A percentile compares a stretch with the other conserved stretches of the same genome.
These are phyloP conservation scores for Colistium nudipinnis DNA, from an alignment of 2,113 vertebrate genomes.

Conservation along the genomic window DNA sequence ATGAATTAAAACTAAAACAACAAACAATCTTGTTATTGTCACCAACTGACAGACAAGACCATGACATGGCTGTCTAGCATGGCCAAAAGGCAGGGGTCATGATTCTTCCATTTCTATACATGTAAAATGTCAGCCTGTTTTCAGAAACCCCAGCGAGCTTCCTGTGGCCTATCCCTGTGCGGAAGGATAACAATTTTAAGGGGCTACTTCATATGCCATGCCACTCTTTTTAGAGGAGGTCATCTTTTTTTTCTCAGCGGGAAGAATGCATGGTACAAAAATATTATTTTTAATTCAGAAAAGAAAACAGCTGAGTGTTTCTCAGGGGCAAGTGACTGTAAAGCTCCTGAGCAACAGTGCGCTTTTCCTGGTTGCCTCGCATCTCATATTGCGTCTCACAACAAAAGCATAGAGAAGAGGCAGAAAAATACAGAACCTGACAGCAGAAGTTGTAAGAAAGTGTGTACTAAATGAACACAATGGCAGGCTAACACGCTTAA, in stretches of 20 bases:
- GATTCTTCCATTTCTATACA: conserved; percentile 4
- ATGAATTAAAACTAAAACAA: too few relatives aligned
- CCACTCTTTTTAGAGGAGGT: neutral
- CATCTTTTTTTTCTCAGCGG: neutral
- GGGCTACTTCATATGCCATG: conserved; percentile 7
- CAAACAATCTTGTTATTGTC: too few relatives aligned
- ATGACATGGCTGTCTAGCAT: too few relatives aligned
- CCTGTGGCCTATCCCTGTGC: conserved; percentile 7
- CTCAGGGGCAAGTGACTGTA: neutral
- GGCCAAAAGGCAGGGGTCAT: too few relatives aligned
- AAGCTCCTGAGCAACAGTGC: neutral
- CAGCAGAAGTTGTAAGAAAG: too few relatives aligned
- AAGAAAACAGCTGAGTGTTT: neutral
- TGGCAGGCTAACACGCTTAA: too few relatives aligned
- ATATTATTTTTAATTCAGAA: neutral
- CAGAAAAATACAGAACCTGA: too few relatives aligned
- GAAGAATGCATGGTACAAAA: neutral
- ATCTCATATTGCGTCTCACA: neutral
- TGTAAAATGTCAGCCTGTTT: conserved; percentile 54
- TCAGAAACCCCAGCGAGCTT: conserved; percentile 10
- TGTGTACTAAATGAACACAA: too few relatives aligned
- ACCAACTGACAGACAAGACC: too few relatives aligned
- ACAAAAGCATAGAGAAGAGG: too few relatives aligned
- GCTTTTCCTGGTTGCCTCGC: neutral
- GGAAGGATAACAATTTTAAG: conserved; percentile 2